phyloP scores from a whole-genome alignment of 2,797 vertebrate genomes.

The Podarcis siculus region DNA sequence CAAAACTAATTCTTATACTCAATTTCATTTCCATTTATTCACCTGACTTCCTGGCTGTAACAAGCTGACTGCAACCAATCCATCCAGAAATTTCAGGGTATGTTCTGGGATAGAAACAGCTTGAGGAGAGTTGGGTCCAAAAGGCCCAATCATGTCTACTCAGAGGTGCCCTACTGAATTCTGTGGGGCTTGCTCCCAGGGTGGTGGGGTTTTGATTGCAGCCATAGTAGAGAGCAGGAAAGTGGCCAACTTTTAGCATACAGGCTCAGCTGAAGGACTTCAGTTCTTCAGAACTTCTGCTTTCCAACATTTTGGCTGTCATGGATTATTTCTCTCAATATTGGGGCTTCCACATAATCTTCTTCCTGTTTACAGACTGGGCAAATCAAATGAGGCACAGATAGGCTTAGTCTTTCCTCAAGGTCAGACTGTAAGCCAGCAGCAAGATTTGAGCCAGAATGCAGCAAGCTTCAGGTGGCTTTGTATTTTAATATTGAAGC shows the following conservation, averaged over 20 bases:
- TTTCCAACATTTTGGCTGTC: not conserved
- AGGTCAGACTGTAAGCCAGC: not conserved
- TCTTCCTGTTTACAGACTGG: not conserved
- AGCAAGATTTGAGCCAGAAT: not conserved
- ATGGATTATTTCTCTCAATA: not conserved
- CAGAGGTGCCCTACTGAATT: no score
- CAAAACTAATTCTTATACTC: not conserved
- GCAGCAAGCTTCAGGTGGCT: not conserved
- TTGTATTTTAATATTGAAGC: not conserved
- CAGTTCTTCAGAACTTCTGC: not conserved
- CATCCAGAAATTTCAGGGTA: not conserved
- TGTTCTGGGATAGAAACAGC: not conserved
- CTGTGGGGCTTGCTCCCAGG: no score
- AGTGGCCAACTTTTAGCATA: not conserved
- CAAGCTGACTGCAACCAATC: not conserved
- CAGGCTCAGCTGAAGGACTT: not conserved
- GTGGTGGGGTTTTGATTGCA: not conserved
- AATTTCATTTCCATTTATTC: not conserved
- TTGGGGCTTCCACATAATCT: not conserved
- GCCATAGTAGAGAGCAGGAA: not conserved
- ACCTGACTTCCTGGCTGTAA: not conserved
- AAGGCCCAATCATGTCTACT: no score
- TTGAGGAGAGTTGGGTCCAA: not conserved
- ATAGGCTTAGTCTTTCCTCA: not conserved
- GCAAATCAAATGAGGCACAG: not conserved